Conservation (phyloP, 1,140 invertebrate genomes). For the Octopus bimaculoides region DNA sequence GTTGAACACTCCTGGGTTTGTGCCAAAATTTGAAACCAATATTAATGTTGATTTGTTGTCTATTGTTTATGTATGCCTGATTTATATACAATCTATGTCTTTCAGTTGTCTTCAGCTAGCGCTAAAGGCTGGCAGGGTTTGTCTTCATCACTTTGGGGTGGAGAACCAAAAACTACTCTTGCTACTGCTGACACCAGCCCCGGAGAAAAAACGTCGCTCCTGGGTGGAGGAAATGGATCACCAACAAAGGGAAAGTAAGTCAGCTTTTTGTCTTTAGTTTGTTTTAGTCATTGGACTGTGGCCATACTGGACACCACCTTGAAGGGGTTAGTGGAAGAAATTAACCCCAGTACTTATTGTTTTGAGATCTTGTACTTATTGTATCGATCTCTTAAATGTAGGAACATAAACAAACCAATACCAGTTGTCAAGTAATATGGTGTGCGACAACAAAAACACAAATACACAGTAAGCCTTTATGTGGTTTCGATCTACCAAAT, state of each 20-base stretch:
- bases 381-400: too few species aligned
- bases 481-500: too few species aligned
- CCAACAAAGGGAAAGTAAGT: constrained; percentile 22
- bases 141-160: constrained; percentile 44
- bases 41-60: not conserved
- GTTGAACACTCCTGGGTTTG: too few species aligned
- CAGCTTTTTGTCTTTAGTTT: not conserved
- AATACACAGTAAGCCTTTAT: too few species aligned
- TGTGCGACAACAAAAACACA: too few species aligned
- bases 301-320: too few species aligned
- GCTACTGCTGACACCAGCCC: constrained; percentile 47
- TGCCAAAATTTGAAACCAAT: too few species aligned
- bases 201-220: constrained; percentile 50
- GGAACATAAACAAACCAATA: too few species aligned
- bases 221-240: constrained; percentile 19
- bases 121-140: constrained; percentile 51
- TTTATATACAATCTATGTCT: constrained; percentile 10
- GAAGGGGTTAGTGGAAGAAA: too few species aligned
- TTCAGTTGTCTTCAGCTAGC: constrained; percentile 41
- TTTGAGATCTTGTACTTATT: too few species aligned
- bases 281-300: not conserved
- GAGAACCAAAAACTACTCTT: constrained; percentile 48
- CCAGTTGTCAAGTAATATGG: too few species aligned
- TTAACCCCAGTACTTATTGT: too few species aligned
- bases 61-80: not conserved